Base-by-base conservation (phyloP, 2,888 invertebrate genomes). In the Philereme transversata region DNA sequence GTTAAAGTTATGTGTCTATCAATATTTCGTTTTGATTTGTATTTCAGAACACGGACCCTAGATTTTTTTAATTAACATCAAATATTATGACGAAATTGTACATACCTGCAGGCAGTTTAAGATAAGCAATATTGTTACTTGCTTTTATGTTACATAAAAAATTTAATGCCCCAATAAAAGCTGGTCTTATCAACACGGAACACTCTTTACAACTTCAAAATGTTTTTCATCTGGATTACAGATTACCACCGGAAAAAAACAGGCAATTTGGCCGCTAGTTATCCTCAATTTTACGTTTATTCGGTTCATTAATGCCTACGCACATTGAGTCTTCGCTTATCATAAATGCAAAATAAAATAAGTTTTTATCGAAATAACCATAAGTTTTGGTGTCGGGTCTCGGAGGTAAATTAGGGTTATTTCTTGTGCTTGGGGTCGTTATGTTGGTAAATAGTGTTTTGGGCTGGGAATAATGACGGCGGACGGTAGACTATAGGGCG, bases 401-500 rank as follows among this genome's bases (percentile, higher is more conserved):
- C 7, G 11, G 7, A 52, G 47, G 58, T 47, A 43, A 48, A 48
- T 50, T 22, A 43, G 22, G 9, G 50, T 60, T 46, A 11, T 44
- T 38, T 36, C 35, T 34, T 49, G 5, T 43, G 45, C 43, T 53
- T 8, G 47, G 45, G 51, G 38, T 50, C n/a, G 49, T 56, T 50
- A 10, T 43, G 57, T 43, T 50, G 54, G 51, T 60, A 46, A 47
- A 50, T 64, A 47, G 58, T 57, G 63, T 62, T 62, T 64, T 64
- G 61, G 64, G 55, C 53, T 44, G 62, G 77, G 34, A 83, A 81
- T 82, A 84, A 83, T 86, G 84, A 83, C 82, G 84, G 83, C 82
- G 79, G 82, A 60, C 73, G 84, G 89, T 81, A 90, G 90, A 90
- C 91, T 83, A 76, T 73, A 87, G 90, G 91, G 90, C 91, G 91